Evolutionary conservation across 2,113 vertebrate genomes (phyloP), one percentile per base, ranked within the genome.

Genomic region (Otus sunia): DNA sequence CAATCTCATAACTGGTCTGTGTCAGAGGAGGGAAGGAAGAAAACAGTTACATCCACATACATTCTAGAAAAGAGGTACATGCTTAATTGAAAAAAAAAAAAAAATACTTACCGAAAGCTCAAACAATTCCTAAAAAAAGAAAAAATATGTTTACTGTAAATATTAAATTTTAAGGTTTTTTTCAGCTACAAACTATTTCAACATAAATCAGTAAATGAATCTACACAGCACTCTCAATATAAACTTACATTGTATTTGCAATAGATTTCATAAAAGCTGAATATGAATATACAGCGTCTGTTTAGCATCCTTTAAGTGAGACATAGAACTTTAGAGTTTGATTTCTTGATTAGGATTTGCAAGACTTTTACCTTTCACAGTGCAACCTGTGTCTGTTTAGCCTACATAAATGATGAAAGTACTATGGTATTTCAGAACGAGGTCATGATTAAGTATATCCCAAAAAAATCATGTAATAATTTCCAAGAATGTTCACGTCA

Each of bases 1-100:
- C 99, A 27, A 99, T 99, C 96, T 99, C 99, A 78, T 99, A 99
- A 71, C 97, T 92, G 10, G 98, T 97, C 99, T 99, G 97, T 25
- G 41, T 45, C 73, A 60, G 63, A 89, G 93, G 63, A 85, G 56
- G 95, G 60, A 86, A 85, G 52, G 47, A 56, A 49, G 47, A 49
- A 60, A 72, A 90, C 43, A 20, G 47, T 95, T 72, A 93, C n/a
- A 76, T 49, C 56, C 53, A 41, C 32, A 67, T 9, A 16, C 9
- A 41, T 68, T 19, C 72, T 63, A 56, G 78, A 63, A 83, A 73
- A 94, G 15, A 94, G 32, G 30, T 77, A 72, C 13, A 27, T 23
- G 60, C 29, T 76, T 50, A 91, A 76, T 6, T 72, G 76, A 81
- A 53, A 90, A 88, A 88, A 43, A 88, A 43, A 39, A 15, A 41